phyloP scores from a whole-genome alignment of 2,888 invertebrate genomes.

The Prionchulus punctatus region DNA sequence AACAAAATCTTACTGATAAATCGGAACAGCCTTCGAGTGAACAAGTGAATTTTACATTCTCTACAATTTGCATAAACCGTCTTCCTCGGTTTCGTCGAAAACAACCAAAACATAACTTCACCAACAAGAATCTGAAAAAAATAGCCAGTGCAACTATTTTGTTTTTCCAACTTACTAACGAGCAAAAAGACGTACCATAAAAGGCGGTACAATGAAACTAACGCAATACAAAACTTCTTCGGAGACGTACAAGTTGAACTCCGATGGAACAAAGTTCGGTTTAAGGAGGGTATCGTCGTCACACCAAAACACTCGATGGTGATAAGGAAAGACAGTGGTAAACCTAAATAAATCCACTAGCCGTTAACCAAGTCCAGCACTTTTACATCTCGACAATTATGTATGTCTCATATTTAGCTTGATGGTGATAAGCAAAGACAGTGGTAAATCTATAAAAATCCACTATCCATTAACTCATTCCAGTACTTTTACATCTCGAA shows the following conservation, averaged over 20 bases:
- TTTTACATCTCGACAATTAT: too few relatives aligned
- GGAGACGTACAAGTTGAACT: slow-evolving; percentile 30
- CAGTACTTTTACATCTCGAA: too few relatives aligned
- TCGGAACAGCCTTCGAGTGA: slow-evolving; percentile 33
- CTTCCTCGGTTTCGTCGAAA: slow-evolving; percentile 35
- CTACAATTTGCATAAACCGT: slow-evolving; percentile 33
- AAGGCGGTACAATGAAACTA: slow-evolving; percentile 26
- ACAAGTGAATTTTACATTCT: slow-evolving; percentile 34
- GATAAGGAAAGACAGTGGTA: slow-evolving; percentile 31
- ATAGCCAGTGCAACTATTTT: not conserved
- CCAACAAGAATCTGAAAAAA: slow-evolving; percentile 34
- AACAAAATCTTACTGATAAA: slow-evolving; percentile 36
- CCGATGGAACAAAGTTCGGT: slow-evolving; percentile 29
- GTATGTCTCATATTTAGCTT: too few relatives aligned
- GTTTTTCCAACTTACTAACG: not conserved
- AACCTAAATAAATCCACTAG: slow-evolving; percentile 24
- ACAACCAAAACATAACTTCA: slow-evolving; percentile 37
- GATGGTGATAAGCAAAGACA: too few relatives aligned
- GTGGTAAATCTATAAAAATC: too few relatives aligned
- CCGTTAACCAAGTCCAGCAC: too few relatives aligned
- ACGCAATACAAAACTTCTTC: slow-evolving; percentile 27
- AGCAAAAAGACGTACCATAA: slow-evolving; percentile 19
- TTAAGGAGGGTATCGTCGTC: slow-evolving; percentile 26
- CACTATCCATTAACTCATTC: too few relatives aligned
- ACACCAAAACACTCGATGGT: slow-evolving; percentile 30